Evolutionary conservation across 2,888 invertebrate species (phyloP).

Genomic region (Herminia tarsipennalis): DNA sequence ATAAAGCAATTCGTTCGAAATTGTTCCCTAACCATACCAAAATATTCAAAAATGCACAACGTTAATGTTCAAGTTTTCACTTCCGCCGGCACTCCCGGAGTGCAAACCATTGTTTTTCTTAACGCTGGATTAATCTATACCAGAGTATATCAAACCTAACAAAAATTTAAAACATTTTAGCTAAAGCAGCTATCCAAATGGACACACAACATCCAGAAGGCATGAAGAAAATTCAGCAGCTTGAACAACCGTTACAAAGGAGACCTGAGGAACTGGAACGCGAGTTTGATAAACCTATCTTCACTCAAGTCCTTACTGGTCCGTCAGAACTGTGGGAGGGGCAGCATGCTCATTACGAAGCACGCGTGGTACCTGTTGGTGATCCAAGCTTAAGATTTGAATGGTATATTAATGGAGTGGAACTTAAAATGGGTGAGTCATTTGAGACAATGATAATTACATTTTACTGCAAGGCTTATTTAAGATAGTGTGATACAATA

Average conservation of each 20-base stretch:
- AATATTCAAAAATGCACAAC: too few species aligned
- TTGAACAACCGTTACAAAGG: constrained; percentile 91
- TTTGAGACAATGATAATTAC: too few species aligned
- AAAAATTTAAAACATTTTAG: too few species aligned
- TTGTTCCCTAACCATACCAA: too few species aligned
- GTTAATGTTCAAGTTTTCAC: too few species aligned
- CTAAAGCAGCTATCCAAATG: constrained; percentile 94
- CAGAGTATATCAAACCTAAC: too few species aligned
- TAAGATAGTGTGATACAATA: too few species aligned
- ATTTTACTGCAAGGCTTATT: too few species aligned
- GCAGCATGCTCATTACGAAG: constrained; percentile 95
- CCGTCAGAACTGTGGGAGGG: constrained; percentile 97
- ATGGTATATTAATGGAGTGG: constrained; percentile 98
- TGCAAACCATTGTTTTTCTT: too few species aligned
- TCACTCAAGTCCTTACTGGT: constrained; percentile 94
- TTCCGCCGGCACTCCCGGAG: too few species aligned
- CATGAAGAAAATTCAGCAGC: constrained; percentile 94
- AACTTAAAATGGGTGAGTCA: constrained; percentile 93
- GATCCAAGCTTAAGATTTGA: constrained; percentile 96
- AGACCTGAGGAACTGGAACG: constrained; percentile 91
- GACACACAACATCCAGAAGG: constrained; percentile 98
- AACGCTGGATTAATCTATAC: too few species aligned
- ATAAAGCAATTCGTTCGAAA: too few species aligned
- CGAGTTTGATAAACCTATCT: constrained; percentile 95
- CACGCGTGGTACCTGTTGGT: constrained; percentile 96